A percentile compares a stretch with the other conserved stretches of the same genome.
Evolutionary conservation across 2,797 vertebrate genomes (phyloP).

Genomic region (Hemibagrus guttatus): DNA sequence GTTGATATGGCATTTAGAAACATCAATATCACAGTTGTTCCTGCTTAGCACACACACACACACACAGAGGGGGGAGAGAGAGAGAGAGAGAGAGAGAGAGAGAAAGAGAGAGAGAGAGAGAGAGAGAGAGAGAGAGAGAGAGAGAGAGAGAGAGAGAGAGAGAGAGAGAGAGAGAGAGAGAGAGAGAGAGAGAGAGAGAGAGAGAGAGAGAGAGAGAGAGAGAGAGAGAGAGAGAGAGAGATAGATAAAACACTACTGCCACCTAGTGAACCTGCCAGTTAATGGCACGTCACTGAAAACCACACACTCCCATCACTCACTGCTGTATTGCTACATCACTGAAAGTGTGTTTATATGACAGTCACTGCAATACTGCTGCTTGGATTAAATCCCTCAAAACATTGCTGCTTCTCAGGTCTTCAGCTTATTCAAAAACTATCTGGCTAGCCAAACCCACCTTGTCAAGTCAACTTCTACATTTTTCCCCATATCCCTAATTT

Average conservation of each 20-base stretch:
- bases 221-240: neutral
- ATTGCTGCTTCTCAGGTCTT: neutral
- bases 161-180: neutral
- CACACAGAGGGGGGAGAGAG: neutral
- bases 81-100: constrained; percentile 1
- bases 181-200: neutral
- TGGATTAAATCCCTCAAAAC: neutral
- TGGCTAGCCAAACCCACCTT: neutral
- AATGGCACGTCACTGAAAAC: neutral
- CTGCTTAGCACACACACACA: neutral
- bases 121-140: neutral
- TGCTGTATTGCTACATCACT: neutral
- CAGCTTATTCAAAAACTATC: neutral
- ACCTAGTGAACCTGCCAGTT: neutral
- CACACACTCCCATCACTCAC: neutral
- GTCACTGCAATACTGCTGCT: neutral
- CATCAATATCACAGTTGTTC: neutral
- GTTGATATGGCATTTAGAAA: neutral
- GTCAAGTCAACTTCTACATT: neutral
- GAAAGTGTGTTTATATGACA: neutral
- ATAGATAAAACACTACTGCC: constrained; percentile 1
- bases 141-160: neutral
- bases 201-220: neutral
- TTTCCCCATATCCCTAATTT: neutral
- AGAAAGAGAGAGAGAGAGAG: neutral